Evolutionary conservation across 2,113 vertebrate genomes (phyloP), one percentile per base, ranked within the genome.

Genomic region (Zosterops pallidus): DNA sequence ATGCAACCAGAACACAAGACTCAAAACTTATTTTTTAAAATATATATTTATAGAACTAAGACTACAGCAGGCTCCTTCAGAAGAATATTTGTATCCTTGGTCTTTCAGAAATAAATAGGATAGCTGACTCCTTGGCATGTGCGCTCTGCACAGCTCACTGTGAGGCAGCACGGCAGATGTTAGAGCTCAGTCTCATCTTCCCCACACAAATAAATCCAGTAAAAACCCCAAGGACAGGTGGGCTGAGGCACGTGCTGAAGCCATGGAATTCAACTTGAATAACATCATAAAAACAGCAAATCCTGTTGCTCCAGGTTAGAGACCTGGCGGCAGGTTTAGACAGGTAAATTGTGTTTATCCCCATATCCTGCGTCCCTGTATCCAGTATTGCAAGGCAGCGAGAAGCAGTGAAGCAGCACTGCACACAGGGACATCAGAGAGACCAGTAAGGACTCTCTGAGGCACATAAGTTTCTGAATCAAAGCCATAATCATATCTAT

Each of bases 1-100:
- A 18, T 0, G 0, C 1, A 90, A 33, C 39, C 63, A 83, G 23
- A n/a, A 90, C 28, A 47, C 0, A 0, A 80, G 57, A 49, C 33
- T 76, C 86, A 71, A 67, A 65, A 46, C 9, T 74, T 62, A 11
- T 33, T 87, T 83, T 82, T 84, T 64, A 15, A 64, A 60, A 56
- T n/a, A 64, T 23, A 2, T 59, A 84, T 91, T 90, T 92, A 39
- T 89, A 77, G 63, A 78, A 67, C 12, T 65, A 68, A 64, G 50
- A 64, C 37, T 92, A 72, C 81, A 91, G 41, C 53, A 91, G 62
- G 67, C 20, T 64, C 23, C 35, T 79, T 82, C 52, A 59, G 83
- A 83, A 81, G n/a, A 81, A 9, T 60, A 60, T 53, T 70, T 26
- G 35, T 85, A 42, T 39, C 37, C 12, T 47, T 64, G n/a, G 7